Evolutionary conservation across 2,797 vertebrate genomes (phyloP).

Genomic region (Lerista edwardsae): DNA sequence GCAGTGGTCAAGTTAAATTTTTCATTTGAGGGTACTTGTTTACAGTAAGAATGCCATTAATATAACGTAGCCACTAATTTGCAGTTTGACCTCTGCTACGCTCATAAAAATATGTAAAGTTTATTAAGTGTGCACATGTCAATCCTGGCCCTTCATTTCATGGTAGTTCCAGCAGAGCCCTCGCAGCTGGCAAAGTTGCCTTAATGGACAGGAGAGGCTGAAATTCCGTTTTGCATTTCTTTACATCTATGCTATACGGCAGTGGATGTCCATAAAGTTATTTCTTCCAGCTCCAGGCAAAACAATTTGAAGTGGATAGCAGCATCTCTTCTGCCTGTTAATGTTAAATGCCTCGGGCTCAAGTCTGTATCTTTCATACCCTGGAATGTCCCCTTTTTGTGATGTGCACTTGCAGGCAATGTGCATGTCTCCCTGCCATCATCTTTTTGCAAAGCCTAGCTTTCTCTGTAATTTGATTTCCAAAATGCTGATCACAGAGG

Average conservation of each 20-base stretch:
- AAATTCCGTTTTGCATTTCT: neutral
- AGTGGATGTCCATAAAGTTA: slow-evolving; percentile 9
- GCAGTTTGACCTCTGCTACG: neutral
- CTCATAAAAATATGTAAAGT: neutral
- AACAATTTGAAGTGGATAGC: slow-evolving; percentile 56
- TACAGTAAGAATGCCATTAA: neutral
- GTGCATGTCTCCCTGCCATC: slow-evolving; percentile 22
- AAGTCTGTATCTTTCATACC: slow-evolving; percentile 41
- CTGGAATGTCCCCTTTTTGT: slow-evolving; percentile 33
- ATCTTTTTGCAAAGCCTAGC: slow-evolving; percentile 45
- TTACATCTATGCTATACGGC: neutral
- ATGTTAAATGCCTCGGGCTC: slow-evolving; percentile 37
- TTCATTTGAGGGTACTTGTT: neutral
- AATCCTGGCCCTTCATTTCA: neutral
- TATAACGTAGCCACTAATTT: neutral
- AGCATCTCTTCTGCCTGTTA: slow-evolving; percentile 44
- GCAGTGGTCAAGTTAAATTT: neutral
- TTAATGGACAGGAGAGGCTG: neutral
- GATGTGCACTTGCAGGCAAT: slow-evolving; percentile 22
- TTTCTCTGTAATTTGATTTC: slow-evolving; percentile 49
- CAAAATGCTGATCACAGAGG: slow-evolving; percentile 38
- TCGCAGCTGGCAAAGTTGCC: neutral
- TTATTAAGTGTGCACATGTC: neutral
- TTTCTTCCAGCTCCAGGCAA: slow-evolving; percentile 42
- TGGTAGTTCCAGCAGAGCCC: neutral